phyloP scores from a whole-genome alignment of 2,797 vertebrate genomes.

The Enteromius viviparus region DNA sequence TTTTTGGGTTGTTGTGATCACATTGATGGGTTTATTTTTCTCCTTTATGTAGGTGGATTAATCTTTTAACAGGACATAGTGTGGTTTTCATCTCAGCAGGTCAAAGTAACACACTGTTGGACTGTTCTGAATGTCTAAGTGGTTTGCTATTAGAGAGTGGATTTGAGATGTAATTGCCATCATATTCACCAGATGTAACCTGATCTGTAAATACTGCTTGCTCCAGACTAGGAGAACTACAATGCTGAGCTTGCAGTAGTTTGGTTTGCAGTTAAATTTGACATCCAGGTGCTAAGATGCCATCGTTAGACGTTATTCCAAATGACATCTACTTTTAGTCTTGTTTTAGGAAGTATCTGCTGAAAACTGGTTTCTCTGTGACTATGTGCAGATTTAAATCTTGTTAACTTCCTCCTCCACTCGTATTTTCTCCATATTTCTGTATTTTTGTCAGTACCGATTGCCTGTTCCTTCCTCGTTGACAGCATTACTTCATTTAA shows the following conservation, averaged over 20 bases:
- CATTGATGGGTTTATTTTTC: slow-evolving; percentile 23
- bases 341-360: neutral
- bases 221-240: neutral
- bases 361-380: neutral
- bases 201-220: slow-evolving; percentile 47
- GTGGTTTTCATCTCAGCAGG: neutral
- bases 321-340: slow-evolving; percentile 11
- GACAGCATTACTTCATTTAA: slow-evolving; percentile 12
- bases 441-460: neutral
- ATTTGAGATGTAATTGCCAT: slow-evolving; percentile 14
- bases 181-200: slow-evolving; percentile 40
- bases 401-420: neutral
- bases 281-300: slow-evolving; percentile 23
- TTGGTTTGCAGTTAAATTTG: slow-evolving; percentile 18
- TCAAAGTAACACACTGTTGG: slow-evolving; percentile 3
- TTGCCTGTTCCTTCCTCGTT: neutral
- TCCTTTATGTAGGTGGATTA: slow-evolving; percentile 6
- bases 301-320: slow-evolving; percentile 11
- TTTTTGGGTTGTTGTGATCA: slow-evolving; percentile 6
- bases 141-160: neutral
- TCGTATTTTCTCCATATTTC: neutral
- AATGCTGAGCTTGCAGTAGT: slow-evolving; percentile 3
- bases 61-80: neutral
- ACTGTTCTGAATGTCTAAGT: slow-evolving; percentile 17
- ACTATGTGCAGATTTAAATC: neutral